Percentiles rank a stretch among this genome's conserved stretches.
Conservation (phyloP, 1,140 invertebrate species). For the Battus philenor region DNA sequence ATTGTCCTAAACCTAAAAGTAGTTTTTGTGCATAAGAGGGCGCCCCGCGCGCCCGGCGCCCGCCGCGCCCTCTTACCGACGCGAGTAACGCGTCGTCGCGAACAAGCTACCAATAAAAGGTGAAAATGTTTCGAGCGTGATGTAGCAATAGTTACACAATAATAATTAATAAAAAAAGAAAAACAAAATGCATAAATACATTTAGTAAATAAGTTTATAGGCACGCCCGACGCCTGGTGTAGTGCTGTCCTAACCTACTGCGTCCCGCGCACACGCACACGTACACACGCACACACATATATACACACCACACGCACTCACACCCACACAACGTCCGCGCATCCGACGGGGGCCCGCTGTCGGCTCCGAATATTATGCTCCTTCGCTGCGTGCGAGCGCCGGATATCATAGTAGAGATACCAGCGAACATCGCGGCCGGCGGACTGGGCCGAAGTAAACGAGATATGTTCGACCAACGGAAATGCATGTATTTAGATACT, state of each 20-base stretch:
- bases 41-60: too few relatives aligned
- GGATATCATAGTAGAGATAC: neutral
- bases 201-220: constrained; percentile 40
- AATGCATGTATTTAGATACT: too few relatives aligned
- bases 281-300: constrained; percentile 28
- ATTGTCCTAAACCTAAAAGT: neutral
- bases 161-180: constrained; percentile 30
- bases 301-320: neutral
- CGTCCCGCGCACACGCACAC: constrained; percentile 35
- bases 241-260: constrained; percentile 28
- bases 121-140: constrained; percentile 33
- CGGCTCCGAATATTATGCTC: too few relatives aligned
- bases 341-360: neutral
- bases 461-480: too few relatives aligned
- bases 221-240: constrained; percentile 44
- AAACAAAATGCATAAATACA: constrained; percentile 50
- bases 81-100: constrained; percentile 17
- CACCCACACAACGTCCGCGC: neutral
- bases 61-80: neutral
- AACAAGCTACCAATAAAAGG: constrained; percentile 45
- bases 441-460: neutral
- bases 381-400: too few relatives aligned
- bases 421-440: neutral
- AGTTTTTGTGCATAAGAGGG: neutral
- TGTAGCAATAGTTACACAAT: constrained; percentile 27